Conservation (phyloP, 2,888 invertebrate species). For the Clostera curtula region DNA sequence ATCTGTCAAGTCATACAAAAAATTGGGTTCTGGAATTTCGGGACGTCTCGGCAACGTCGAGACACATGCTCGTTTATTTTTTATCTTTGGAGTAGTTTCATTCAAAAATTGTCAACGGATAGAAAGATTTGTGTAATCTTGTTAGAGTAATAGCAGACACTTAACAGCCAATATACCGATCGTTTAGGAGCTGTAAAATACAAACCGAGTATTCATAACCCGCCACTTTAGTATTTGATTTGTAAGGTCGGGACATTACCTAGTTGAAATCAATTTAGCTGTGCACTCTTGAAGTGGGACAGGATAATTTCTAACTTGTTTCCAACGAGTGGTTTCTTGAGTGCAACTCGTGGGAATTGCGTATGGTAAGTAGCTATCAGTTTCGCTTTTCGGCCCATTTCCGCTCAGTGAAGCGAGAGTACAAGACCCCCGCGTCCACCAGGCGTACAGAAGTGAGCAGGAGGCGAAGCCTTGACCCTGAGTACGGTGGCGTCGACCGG, state of each 20-base stretch:
- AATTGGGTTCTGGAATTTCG: conserved; percentile 67
- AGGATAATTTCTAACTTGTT: conserved; percentile 15
- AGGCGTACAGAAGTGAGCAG: conserved; percentile 62
- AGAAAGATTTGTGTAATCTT: conserved; percentile 71
- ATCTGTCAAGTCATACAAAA: conserved; percentile 69
- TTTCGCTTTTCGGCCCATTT: conserved; percentile 60
- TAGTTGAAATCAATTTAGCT: conserved; percentile 5
- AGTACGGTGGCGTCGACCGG: conserved; percentile 73
- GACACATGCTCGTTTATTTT: conserved; percentile 69
- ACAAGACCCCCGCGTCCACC: conserved; percentile 43
- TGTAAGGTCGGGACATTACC: conserved; percentile 20
- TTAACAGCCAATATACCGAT: conserved; percentile 56
- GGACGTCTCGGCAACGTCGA: conserved; percentile 57
- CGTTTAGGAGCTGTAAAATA: conserved; percentile 31
- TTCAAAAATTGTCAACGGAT: conserved; percentile 70
- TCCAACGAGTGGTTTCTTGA: conserved; percentile 7
- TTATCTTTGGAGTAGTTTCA: conserved; percentile 56
- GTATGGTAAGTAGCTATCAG: conserved; percentile 40
- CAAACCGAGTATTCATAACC: conserved; percentile 41
- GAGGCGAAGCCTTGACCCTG: conserved; percentile 72
- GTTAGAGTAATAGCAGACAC: conserved; percentile 56
- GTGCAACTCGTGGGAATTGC: conserved; percentile 27
- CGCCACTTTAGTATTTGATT: conserved; percentile 20
- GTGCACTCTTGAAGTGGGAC: no score
- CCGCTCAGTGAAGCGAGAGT: conserved; percentile 42